phyloP scores from a whole-genome alignment of 1,140 invertebrate genomes.

The Akabosia matsudoensis region DNA sequence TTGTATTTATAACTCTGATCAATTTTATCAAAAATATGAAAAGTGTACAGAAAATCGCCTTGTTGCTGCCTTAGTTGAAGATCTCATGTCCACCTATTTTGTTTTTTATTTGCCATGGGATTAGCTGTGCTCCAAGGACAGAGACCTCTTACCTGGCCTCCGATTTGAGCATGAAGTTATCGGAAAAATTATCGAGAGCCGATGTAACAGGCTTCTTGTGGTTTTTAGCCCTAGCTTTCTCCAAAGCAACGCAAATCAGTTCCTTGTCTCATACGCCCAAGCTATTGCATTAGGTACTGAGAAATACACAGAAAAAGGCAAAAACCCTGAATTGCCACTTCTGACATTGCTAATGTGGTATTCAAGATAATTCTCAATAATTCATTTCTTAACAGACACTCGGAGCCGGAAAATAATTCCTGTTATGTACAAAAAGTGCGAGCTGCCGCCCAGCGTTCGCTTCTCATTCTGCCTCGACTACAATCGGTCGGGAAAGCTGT shows the following conservation, averaged over 20 bases:
- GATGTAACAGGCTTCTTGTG: slow-evolving; percentile 68
- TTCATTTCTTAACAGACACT: slow-evolving; percentile 54
- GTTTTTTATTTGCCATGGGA: too few relatives aligned
- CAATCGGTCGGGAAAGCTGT: slow-evolving; percentile 55
- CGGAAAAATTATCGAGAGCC: slow-evolving; percentile 66
- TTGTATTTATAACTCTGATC: slow-evolving; percentile 4
- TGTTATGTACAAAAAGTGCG: slow-evolving; percentile 58
- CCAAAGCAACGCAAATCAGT: slow-evolving; percentile 64
- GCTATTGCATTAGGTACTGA: slow-evolving; percentile 65
- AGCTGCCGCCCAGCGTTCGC: slow-evolving; percentile 59
- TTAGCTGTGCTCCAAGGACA: slow-evolving; percentile 67
- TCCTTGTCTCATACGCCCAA: slow-evolving; percentile 69
- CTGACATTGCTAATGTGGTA: not conserved
- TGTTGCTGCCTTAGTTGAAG: too few relatives aligned
- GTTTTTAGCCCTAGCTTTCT: slow-evolving; percentile 70
- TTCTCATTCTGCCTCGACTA: slow-evolving; percentile 60
- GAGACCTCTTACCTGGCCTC: slow-evolving; percentile 63
- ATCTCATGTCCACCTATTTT: too few relatives aligned
- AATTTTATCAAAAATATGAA: too few relatives aligned
- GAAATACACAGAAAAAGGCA: not conserved
- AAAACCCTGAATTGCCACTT: not conserved
- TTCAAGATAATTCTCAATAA: not conserved
- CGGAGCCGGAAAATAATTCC: slow-evolving; percentile 63
- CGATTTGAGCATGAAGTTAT: slow-evolving; percentile 67
- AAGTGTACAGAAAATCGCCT: too few relatives aligned